phyloP scores from a whole-genome alignment of 2,113 vertebrate genomes.

The Forbesichthys papilliferus region DNA sequence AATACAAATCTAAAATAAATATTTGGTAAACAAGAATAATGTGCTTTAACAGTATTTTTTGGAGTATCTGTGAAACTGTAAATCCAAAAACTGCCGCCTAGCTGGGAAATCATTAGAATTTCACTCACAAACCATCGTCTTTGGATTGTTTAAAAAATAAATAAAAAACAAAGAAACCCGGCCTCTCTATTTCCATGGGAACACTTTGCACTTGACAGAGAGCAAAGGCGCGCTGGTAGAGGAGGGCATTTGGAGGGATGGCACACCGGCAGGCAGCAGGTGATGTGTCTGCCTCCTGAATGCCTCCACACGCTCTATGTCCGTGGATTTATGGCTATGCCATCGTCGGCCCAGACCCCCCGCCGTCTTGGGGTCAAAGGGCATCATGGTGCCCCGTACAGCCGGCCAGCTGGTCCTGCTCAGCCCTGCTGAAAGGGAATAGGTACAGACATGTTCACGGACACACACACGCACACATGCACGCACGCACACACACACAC shows the following conservation, averaged over 20 bases:
- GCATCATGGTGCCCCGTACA: conserved; percentile 52
- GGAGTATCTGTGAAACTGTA: not conserved
- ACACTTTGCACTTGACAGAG: conserved; percentile 67
- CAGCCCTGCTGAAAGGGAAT: conserved; percentile 43
- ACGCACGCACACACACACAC: not conserved
- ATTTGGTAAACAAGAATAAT: too few relatives aligned
- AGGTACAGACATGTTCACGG: conserved; percentile 11
- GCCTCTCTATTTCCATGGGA: conserved; percentile 59
- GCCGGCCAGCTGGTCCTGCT: conserved; percentile 66
- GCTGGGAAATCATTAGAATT: not conserved
- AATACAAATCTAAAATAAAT: not conserved
- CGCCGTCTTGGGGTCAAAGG: conserved; percentile 50
- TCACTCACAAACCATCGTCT: too few relatives aligned
- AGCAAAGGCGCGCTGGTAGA: conserved; percentile 50
- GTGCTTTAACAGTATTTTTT: too few relatives aligned
- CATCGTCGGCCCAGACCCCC: conserved; percentile 54
- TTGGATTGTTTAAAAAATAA: too few relatives aligned
- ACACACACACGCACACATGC: conserved; percentile 8
- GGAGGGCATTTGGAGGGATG: conserved; percentile 41
- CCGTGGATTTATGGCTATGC: conserved; percentile 65
- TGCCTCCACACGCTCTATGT: conserved; percentile 71
- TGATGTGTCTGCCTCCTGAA: conserved; percentile 63
- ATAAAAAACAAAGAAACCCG: too few relatives aligned
- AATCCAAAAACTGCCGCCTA: conserved; percentile 3
- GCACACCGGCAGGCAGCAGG: conserved; percentile 62